These are phyloP conservation scores for Dione juno DNA, from an alignment of 2,888 invertebrate genomes.

Conservation along the genomic window DNA sequence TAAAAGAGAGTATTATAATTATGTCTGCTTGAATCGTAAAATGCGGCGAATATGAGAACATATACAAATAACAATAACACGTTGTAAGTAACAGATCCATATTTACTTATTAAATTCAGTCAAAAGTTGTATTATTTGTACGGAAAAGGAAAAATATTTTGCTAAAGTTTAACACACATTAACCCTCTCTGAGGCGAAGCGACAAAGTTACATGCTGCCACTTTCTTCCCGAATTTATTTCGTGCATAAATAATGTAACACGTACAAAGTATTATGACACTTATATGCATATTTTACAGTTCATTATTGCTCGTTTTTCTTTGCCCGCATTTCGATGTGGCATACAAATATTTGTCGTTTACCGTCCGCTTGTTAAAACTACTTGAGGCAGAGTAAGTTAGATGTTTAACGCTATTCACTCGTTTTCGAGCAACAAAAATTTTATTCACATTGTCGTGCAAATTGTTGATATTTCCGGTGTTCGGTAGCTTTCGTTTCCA, in stretches of 20 bases:
- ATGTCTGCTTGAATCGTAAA: no score
- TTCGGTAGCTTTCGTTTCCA: conserved; percentile 46
- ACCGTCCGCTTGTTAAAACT: conserved; percentile 54
- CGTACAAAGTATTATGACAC: conserved; percentile 35
- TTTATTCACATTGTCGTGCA: conserved; percentile 46
- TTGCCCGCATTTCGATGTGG: conserved; percentile 37
- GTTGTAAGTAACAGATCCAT: neutral
- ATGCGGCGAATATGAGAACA: neutral
- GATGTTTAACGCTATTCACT: conserved; percentile 45
- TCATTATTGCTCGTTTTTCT: conserved; percentile 34
- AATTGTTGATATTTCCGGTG: conserved; percentile 47
- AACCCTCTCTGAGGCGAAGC: conserved; percentile 36
- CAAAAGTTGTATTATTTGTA: conserved; percentile 7
- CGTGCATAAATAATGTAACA: conserved; percentile 40
- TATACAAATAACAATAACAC: neutral
- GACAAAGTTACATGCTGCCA: conserved; percentile 44
- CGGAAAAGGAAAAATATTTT: conserved; percentile 25
- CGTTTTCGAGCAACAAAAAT: conserved; percentile 45
- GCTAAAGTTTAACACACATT: conserved; percentile 39
- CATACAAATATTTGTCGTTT: conserved; percentile 57
- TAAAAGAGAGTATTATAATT: no score
- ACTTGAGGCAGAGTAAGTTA: conserved; percentile 60
- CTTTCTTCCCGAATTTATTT: conserved; percentile 43
- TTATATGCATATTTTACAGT: conserved; percentile 40
- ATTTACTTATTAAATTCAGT: conserved; percentile 18